A percentile compares a stretch with the other conserved stretches of the same genome.
Conservation (phyloP, 2,797 vertebrate species). For the Podarcis siculus region DNA sequence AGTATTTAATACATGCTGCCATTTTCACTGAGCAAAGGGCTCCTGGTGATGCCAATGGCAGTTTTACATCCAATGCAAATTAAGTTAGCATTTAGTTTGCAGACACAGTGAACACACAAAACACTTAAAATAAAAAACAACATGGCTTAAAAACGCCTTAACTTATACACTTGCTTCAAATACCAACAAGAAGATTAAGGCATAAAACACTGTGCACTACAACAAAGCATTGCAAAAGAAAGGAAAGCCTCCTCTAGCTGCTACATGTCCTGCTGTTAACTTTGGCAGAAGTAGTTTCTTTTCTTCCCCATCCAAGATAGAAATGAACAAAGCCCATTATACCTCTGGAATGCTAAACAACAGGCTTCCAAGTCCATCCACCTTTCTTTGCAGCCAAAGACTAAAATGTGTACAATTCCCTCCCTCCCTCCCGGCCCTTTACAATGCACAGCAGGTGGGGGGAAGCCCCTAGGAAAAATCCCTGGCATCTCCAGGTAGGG, state of each 20-base stretch:
- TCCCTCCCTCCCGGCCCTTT: too few species aligned
- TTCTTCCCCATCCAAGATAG: neutral
- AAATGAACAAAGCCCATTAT: neutral
- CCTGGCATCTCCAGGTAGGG: too few species aligned
- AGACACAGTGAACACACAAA: too few species aligned
- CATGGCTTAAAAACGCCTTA: neutral
- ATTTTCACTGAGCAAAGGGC: too few species aligned
- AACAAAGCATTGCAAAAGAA: neutral
- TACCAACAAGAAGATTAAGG: neutral
- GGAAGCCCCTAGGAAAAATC: too few species aligned
- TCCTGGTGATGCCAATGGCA: too few species aligned
- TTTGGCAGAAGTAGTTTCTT: neutral
- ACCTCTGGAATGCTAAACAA: neutral
- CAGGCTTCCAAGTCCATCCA: neutral
- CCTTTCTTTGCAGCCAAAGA: neutral
- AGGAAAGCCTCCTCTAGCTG: neutral
- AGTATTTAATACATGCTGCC: too few species aligned
- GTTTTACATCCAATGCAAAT: too few species aligned
- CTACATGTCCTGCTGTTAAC: neutral
- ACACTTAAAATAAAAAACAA: too few species aligned
- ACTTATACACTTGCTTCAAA: neutral
- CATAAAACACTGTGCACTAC: neutral
- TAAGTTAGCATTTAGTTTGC: too few species aligned
- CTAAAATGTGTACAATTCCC: too few species aligned
- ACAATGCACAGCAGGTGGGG: too few species aligned